Conservation (phyloP, 1,140 invertebrate species). For the Brachionus manjavacas region DNA sequence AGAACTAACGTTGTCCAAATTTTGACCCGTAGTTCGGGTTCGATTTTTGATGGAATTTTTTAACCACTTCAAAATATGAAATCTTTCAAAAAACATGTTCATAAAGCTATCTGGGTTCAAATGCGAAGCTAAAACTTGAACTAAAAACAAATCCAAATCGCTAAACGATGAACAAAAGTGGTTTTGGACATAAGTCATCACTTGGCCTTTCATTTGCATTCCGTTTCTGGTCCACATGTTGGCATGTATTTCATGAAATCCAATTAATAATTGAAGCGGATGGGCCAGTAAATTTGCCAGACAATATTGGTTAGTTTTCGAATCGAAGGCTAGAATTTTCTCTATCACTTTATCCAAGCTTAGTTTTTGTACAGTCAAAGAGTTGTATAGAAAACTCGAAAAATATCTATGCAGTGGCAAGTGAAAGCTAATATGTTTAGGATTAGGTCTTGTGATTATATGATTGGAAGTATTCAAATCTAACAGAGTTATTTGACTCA, state of each 20-base stretch:
- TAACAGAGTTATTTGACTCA: not conserved
- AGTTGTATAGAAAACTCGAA: conserved; percentile 82
- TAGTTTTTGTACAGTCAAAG: conserved; percentile 73
- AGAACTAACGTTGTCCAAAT: not conserved
- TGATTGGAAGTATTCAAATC: not conserved
- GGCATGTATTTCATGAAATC: conserved; percentile 86
- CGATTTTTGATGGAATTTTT: not conserved
- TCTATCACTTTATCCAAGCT: conserved; percentile 70
- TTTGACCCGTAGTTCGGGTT: not conserved
- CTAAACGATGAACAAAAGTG: conserved; percentile 98
- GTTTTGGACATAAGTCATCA: conserved; percentile 96
- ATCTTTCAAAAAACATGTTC: conserved; percentile 20
- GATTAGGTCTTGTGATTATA: conserved; percentile 19
- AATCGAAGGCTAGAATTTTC: conserved; percentile 43
- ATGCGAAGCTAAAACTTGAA: conserved; percentile 49
- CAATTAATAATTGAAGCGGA: conserved; percentile 83
- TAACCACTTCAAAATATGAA: conserved; percentile 11
- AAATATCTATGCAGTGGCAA: conserved; percentile 88
- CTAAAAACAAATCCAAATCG: conserved; percentile 86
- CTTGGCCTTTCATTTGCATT: conserved; percentile 91
- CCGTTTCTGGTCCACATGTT: conserved; percentile 93
- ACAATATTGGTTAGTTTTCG: conserved; percentile 59
- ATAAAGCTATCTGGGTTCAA: not conserved
- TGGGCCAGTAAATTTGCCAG: conserved; percentile 78
- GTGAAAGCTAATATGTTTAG: conserved; percentile 70